phyloP scores from a whole-genome alignment of 2,113 vertebrate species.

The Coregonus clupeaformis region DNA sequence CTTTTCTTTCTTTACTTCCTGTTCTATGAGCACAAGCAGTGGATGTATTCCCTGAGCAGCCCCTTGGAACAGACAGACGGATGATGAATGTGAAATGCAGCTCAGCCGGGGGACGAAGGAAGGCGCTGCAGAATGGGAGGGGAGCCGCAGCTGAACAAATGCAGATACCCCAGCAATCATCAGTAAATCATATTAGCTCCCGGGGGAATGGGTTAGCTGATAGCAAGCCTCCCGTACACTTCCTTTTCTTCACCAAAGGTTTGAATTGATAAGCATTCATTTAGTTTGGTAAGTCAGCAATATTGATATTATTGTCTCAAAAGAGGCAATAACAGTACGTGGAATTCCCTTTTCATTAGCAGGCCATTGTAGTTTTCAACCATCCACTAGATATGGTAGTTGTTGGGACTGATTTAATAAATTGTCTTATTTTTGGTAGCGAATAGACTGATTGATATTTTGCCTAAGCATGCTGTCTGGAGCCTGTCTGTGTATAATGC shows the following conservation, averaged over 20 bases:
- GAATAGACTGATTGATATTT: constrained; percentile 74
- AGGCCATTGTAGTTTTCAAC: constrained; percentile 65
- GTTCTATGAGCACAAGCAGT: constrained; percentile 75
- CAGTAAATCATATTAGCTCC: constrained; percentile 64
- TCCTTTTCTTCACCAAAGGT: constrained; percentile 63
- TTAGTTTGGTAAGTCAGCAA: constrained; percentile 64
- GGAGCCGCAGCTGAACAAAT: constrained; percentile 55
- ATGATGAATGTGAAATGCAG: constrained; percentile 46
- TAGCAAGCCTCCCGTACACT: constrained; percentile 30
- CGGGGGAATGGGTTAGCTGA: constrained; percentile 66
- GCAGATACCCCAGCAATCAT: constrained; percentile 57
- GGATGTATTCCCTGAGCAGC: constrained; percentile 69
- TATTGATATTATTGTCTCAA: constrained; percentile 56
- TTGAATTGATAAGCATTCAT: constrained; percentile 75
- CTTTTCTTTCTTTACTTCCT: constrained; percentile 44
- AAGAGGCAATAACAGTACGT: constrained; percentile 53
- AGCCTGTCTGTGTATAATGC: constrained; percentile 72
- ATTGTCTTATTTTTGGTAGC: constrained; percentile 75
- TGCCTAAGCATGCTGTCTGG: constrained; percentile 74
- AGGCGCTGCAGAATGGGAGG: constrained; percentile 55
- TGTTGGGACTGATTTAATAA: constrained; percentile 51
- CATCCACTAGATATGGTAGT: constrained; percentile 62
- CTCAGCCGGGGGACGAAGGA: constrained; percentile 35
- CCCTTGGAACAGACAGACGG: constrained; percentile 53
- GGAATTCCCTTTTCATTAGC: constrained; percentile 54